Conservation (phyloP, 2,797 vertebrate species). For the Podarcis siculus region DNA sequence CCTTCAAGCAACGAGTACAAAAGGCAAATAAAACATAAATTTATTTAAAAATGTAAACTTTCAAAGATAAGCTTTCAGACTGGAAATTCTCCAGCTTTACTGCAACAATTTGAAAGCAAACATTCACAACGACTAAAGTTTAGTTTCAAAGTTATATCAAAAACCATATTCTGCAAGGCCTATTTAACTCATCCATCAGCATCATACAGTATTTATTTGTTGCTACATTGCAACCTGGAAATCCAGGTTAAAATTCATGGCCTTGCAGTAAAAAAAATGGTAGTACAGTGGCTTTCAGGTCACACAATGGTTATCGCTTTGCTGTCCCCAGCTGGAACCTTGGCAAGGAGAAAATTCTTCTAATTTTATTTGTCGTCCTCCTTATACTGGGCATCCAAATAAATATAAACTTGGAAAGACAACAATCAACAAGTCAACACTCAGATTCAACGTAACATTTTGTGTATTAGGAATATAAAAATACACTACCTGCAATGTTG, state of each 20-base stretch:
- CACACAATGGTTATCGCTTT: neutral
- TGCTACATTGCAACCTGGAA: neutral
- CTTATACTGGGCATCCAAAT: neutral
- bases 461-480: neutral
- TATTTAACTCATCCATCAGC: neutral
- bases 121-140: conserved; percentile 3
- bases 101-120: neutral
- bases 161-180: neutral
- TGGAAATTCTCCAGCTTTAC: conserved; percentile 12
- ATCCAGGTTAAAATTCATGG: neutral
- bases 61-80: conserved; percentile 23
- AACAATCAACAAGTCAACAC: neutral
- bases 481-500: conserved; percentile 77
- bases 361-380: neutral
- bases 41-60: conserved; percentile 34
- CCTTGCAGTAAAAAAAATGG: neutral
- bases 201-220: neutral
- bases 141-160: conserved; percentile 21
- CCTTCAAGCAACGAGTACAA: conserved; percentile 26
- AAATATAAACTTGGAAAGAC: neutral
- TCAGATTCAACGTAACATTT: conserved; percentile 3
- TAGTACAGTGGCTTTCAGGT: neutral
- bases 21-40: conserved; percentile 11
- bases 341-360: neutral
- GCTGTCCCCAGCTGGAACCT: neutral